These are phyloP conservation scores for Anorthoa munda DNA, from an alignment of 2,888 invertebrate species.

Conservation along the genomic window DNA sequence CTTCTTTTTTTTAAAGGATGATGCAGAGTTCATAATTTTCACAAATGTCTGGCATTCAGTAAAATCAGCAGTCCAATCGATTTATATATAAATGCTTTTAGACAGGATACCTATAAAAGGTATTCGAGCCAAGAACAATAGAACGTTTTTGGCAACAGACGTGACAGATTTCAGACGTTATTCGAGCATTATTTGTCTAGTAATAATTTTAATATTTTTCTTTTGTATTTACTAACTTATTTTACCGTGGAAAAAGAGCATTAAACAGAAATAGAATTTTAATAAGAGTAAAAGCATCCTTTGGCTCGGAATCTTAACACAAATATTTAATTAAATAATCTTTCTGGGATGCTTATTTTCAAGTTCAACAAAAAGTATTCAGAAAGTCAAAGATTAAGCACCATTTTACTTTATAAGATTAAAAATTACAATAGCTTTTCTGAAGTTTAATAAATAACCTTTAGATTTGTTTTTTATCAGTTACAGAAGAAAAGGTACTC, in stretches of 20 bases:
- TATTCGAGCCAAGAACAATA: background rate
- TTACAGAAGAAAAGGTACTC: conserved; percentile 21
- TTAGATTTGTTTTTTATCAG: conserved; percentile 21
- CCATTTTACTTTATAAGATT: conserved; percentile 4
- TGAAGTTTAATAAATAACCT: conserved; percentile 4
- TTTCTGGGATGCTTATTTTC: background rate
- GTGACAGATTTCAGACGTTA: background rate
- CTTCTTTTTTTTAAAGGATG: too few relatives aligned
- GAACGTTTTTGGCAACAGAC: conserved; percentile 1
- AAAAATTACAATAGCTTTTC: conserved; percentile 17
- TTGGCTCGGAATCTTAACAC: too few relatives aligned
- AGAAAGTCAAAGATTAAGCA: conserved; percentile 17
- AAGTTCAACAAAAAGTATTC: conserved; percentile 1
- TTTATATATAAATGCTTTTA: background rate
- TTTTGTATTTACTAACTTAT: background rate
- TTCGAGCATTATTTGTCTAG: background rate
- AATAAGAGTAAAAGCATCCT: too few relatives aligned
- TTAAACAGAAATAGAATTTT: too few relatives aligned
- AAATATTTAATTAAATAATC: background rate
- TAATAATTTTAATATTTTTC: background rate
- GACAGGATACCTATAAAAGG: background rate
- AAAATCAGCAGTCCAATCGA: background rate
- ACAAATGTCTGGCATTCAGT: background rate
- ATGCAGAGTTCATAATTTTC: too few relatives aligned
- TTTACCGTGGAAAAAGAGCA: background rate